Percentiles rank a stretch among this genome's conserved stretches.
Conservation (phyloP, 2,797 vertebrate genomes). For the Pipistrellus kuhlii region DNA sequence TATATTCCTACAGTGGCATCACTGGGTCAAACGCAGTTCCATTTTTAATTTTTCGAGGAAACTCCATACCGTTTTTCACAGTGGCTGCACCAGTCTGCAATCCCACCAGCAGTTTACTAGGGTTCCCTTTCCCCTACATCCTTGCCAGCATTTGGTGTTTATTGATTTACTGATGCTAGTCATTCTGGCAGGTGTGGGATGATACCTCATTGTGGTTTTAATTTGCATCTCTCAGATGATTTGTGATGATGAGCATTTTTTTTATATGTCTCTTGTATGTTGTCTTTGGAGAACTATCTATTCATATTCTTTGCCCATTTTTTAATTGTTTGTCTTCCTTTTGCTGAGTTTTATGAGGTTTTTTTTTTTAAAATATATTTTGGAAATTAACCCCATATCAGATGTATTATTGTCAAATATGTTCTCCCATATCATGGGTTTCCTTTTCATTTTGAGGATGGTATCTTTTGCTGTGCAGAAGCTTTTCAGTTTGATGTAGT, state of each 20-base stretch:
- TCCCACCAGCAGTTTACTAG: too few species aligned
- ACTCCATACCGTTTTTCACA: too few species aligned
- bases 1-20: neutral
- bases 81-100: too few species aligned
- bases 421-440: neutral
- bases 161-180: neutral
- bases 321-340: neutral
- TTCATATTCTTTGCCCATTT: neutral
- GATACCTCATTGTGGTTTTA: neutral
- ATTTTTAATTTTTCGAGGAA: too few species aligned
- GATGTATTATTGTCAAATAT: neutral
- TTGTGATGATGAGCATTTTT: neutral
- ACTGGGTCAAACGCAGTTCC: neutral
- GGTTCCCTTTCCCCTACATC: too few species aligned
- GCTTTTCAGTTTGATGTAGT: neutral
- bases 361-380: neutral
- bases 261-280: neutral
- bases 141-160: neutral
- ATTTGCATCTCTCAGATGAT: neutral
- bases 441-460: too few species aligned
- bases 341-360: neutral
- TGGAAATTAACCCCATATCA: neutral
- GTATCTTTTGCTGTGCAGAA: neutral
- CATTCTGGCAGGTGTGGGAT: neutral
- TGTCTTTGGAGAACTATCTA: neutral